A percentile compares a stretch with the other conserved stretches of the same genome.
Evolutionary conservation across 2,888 invertebrate species (phyloP).

Genomic region (Spodoptera exigua): DNA sequence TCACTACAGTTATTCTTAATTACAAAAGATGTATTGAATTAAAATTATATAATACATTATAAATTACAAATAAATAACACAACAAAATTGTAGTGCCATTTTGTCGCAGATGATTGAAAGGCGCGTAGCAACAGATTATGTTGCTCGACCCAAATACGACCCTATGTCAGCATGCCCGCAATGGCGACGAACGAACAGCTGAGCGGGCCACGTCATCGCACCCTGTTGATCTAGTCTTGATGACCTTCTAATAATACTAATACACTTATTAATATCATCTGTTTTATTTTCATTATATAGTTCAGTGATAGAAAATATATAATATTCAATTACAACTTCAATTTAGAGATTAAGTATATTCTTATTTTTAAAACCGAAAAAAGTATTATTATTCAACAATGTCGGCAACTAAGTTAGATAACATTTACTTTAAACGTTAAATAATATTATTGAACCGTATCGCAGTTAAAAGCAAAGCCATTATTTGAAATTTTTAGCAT

Average conservation of each 20-base stretch:
- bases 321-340: no score
- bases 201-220: slow-evolving; percentile 39
- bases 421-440: no score
- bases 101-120: slow-evolving; percentile 37
- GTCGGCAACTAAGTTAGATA: no score
- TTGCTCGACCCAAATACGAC: slow-evolving; percentile 52
- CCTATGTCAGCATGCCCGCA: slow-evolving; percentile 36
- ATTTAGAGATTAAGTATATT: no score
- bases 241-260: slow-evolving; percentile 34
- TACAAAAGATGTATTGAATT: no score
- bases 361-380: no score
- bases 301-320: background rate
- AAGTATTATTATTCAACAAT: no score
- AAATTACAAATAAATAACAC: slow-evolving; percentile 15
- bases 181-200: slow-evolving; percentile 52
- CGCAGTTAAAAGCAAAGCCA: background rate
- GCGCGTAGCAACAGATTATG: slow-evolving; percentile 52
- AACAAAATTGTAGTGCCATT: slow-evolving; percentile 14
- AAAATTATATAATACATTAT: no score
- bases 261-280: slow-evolving; percentile 11
- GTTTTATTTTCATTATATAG: background rate
- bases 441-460: no score
- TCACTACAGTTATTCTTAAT: no score
- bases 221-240: slow-evolving; percentile 43
- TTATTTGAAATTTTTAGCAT: slow-evolving; percentile 24